Base-by-base conservation (phyloP, 2,888 invertebrate species). In the Meandrusa payeni region DNA sequence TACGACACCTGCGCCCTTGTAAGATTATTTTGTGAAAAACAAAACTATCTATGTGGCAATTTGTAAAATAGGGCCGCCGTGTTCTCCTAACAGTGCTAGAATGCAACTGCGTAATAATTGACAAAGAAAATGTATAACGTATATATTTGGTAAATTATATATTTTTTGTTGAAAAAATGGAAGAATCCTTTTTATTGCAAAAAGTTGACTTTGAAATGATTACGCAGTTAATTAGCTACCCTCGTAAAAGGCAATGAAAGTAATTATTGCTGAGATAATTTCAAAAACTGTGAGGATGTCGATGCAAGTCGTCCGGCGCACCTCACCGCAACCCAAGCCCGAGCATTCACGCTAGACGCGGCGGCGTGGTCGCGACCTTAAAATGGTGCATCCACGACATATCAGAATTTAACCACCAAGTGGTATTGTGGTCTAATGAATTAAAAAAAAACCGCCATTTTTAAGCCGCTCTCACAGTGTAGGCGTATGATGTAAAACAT, bases 291-390 rank as follows among this genome's bases (percentile, higher is more conserved):
- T 15, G 2, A 20, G 9, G 38, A 44, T 39, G 34, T 26, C 29
- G 24, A 6, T 9, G 26, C 27, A 31, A 13, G 43, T 46, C 48
- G 50, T 29, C 31, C 5, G 26, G 42, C 54, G 39, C 38, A 33
- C 37, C 26, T 55, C 51, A 68, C 83, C 85, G 57, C 74, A 80
- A 83, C 86, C 86, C 82, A 86, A 86, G 85, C 86, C 85, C 85
- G 83, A 82, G 76, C 85, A 86, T 86, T 86, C 86, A 82, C 85
- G 86, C 86, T 79, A 75, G 81, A 78, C 83, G 79, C 64, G 68
- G 71, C 59, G 62, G 71, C 69, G 68, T 59, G 58, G 63, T 64
- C 64, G 57, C 58, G 56, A 55, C 59, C 54, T 12, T n/a, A 38
- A 33, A 43, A 64, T 57, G 47, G 15, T n/a, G n/a, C n/a, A n/a